Evolutionary conservation across 1,140 invertebrate genomes (phyloP).

Genomic region (Lepidurus couesii): DNA sequence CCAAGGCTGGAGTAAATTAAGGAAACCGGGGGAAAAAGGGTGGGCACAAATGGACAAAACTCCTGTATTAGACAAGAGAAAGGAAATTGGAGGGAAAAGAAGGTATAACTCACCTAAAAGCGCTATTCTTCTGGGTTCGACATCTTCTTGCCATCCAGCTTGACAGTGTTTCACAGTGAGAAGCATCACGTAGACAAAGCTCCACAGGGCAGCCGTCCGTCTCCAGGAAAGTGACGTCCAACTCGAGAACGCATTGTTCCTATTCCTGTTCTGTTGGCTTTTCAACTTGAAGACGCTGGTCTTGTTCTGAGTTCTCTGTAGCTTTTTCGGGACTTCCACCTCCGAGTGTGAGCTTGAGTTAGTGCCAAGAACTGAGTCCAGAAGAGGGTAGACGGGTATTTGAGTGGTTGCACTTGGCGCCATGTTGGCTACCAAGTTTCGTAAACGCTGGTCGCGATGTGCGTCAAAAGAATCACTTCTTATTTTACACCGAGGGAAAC

Average conservation of each 20-base stretch:
- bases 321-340: constrained; percentile 17
- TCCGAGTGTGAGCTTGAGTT: constrained; percentile 1
- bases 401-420: constrained; percentile 10
- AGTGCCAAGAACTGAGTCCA: not conserved
- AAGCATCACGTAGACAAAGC: constrained; percentile 1
- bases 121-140: not conserved
- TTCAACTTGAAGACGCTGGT: not conserved
- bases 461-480: not conserved
- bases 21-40: not conserved
- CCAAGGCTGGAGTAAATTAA: not conserved
- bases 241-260: not conserved
- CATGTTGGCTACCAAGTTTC: constrained; percentile 4
- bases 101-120: not conserved
- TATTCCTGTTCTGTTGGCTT: constrained; percentile 4
- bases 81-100: not conserved
- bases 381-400: not conserved
- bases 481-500: not conserved
- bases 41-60: not conserved
- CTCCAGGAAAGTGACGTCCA: constrained; percentile 4
- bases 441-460: not conserved
- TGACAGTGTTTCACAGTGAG: not conserved
- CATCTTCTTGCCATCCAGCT: constrained; percentile 21
- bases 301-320: not conserved
- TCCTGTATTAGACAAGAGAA: not conserved
- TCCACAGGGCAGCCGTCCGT: constrained; percentile 12